These are phyloP conservation scores for Tympanoctomys barrerae DNA, from an alignment of 2,797 vertebrate genomes.

Conservation along the genomic window DNA sequence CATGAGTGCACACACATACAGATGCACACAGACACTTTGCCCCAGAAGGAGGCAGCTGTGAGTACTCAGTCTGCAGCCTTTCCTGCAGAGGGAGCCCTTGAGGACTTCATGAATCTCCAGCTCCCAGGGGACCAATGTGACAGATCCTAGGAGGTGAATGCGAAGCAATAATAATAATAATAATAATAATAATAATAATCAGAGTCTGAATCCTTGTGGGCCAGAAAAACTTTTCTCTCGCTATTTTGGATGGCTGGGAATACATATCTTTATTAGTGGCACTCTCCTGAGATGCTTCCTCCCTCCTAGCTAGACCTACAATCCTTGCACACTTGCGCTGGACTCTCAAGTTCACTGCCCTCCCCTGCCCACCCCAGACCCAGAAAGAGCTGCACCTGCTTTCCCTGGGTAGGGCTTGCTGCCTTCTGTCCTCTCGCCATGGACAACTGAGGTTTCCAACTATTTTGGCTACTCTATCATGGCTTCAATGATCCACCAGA, in stretches of 20 bases:
- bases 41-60: neutral
- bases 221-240: rapidly evolving
- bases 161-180: neutral
- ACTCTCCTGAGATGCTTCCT: too few relatives aligned
- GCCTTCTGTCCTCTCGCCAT: too few relatives aligned
- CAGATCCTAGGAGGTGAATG: rapidly evolving
- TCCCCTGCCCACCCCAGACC: rapidly evolving
- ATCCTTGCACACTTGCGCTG: neutral
- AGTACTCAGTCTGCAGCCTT: neutral
- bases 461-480: too few relatives aligned
- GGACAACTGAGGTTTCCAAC: neutral
- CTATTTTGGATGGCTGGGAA: neutral
- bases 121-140: neutral
- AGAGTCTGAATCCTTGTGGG: rapidly evolving
- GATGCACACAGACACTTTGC: neutral
- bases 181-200: too few relatives aligned
- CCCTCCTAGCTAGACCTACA: neutral
- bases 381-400: rapidly evolving
- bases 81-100: neutral
- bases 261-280: rapidly evolving
- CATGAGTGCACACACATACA: rapidly evolving
- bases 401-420: neutral
- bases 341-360: too few relatives aligned
- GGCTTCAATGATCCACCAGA: too few relatives aligned
- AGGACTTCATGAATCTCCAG: neutral